phyloP scores from a whole-genome alignment of 1,140 invertebrate genomes.

The Gonatopus flavifemur region DNA sequence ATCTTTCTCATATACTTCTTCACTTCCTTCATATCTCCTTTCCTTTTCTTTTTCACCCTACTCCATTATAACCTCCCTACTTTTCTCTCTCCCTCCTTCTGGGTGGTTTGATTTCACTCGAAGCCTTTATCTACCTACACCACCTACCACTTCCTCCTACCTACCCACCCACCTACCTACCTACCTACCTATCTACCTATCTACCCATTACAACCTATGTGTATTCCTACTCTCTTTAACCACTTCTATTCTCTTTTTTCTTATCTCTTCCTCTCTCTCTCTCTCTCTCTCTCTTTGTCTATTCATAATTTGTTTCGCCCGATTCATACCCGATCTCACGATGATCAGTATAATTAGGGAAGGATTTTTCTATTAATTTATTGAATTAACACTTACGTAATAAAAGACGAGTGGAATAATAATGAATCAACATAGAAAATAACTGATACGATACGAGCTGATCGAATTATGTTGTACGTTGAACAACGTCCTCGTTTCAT shows the following conservation, averaged over 20 bases:
- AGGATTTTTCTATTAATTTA: no score
- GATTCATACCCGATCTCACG: slow-evolving; percentile 1
- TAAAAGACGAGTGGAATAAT: no score
- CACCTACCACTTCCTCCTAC: slow-evolving; percentile 12
- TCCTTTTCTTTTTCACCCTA: neutral
- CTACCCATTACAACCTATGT: neutral
- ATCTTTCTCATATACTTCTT: slow-evolving; percentile 14
- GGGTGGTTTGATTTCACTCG: no score
- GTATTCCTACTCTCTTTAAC: slow-evolving; percentile 9
- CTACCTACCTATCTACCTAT: slow-evolving; percentile 6
- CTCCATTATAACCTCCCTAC: slow-evolving; percentile 2
- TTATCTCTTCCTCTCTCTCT: slow-evolving; percentile 14
- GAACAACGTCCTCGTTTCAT: no score
- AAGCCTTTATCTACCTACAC: slow-evolving; percentile 29
- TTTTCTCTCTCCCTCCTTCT: neutral
- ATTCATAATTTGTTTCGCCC: neutral
- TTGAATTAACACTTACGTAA: no score
- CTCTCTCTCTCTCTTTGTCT: slow-evolving; percentile 1
- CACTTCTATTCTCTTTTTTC: slow-evolving; percentile 9
- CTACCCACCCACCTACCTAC: neutral
- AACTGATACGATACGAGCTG: no score
- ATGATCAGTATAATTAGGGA: no score
- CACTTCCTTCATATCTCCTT: slow-evolving; percentile 7
- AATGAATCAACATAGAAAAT: no score
- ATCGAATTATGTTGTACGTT: no score